Conservation (phyloP, 2,113 vertebrate species). For the Mola mola region DNA sequence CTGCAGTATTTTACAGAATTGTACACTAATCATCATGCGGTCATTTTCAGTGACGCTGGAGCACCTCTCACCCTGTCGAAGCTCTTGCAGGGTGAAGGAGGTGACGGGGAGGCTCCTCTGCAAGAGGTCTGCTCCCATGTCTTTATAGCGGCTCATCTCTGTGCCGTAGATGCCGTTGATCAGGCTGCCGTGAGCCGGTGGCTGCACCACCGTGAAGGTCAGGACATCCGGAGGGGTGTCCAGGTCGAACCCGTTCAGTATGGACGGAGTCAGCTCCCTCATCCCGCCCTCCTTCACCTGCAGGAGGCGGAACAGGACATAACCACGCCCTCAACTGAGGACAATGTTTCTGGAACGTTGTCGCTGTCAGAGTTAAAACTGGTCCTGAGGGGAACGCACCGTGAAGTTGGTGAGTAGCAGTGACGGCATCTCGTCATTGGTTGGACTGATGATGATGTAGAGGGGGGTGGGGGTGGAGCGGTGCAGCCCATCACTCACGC, state of each 20-base stretch:
- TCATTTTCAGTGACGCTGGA: too few species aligned
- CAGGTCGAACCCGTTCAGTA: conserved; percentile 66
- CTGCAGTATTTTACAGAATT: too few species aligned
- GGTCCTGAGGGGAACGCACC: conserved; percentile 42
- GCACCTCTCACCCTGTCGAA: conserved; percentile 64
- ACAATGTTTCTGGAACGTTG: background rate
- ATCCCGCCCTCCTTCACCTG: conserved; percentile 75
- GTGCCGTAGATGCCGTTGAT: conserved; percentile 63
- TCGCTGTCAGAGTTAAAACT: too few species aligned
- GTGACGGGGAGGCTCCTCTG: conserved; percentile 44
- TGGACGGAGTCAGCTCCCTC: conserved; percentile 52
- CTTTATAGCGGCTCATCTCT: conserved; percentile 35
- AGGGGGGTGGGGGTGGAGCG: conserved; percentile 73
- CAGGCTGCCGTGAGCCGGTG: conserved; percentile 64
- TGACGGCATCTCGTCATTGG: conserved; percentile 75
- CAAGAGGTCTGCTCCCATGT: conserved; percentile 56
- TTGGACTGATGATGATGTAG: conserved; percentile 80
- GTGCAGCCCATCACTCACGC: conserved; percentile 77
- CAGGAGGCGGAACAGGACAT: background rate
- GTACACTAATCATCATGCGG: too few species aligned
- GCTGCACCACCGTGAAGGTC: conserved; percentile 62
- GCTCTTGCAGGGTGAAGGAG: conserved; percentile 75
- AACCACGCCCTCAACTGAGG: too few species aligned
- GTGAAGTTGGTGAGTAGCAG: conserved; percentile 76
- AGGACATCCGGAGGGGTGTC: conserved; percentile 55